Conservation (phyloP, 2,888 invertebrate species). For the Euclidia mi region DNA sequence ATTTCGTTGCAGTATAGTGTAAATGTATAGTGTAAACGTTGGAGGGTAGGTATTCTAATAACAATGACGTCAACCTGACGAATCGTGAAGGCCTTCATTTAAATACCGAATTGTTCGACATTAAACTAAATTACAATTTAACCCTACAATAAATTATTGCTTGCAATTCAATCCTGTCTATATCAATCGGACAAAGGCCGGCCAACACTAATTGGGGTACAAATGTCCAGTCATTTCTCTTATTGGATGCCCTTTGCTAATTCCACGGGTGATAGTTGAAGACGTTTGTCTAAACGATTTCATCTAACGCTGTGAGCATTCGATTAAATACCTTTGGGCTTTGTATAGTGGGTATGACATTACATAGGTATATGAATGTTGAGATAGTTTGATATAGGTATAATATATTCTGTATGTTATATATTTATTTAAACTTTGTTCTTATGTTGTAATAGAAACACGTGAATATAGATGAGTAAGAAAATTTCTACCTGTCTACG, state of each 20-base stretch:
- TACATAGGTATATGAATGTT: too few relatives aligned
- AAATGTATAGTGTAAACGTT: conserved; percentile 12
- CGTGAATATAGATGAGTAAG: too few relatives aligned
- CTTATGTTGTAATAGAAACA: too few relatives aligned
- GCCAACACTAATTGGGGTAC: conserved; percentile 60
- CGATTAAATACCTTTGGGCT: conserved; percentile 36
- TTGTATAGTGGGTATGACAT: too few relatives aligned
- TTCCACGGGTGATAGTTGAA: conserved; percentile 50
- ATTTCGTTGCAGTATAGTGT: conserved; percentile 22
- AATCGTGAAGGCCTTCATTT: conserved; percentile 12
- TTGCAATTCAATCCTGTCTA: conserved; percentile 40
- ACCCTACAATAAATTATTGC: conserved; percentile 51
- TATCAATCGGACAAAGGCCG: conserved; percentile 49
- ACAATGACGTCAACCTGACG: neutral
- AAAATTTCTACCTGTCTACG: too few relatives aligned
- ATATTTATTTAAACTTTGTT: too few relatives aligned
- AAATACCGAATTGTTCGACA: conserved; percentile 33
- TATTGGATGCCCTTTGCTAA: conserved; percentile 65
- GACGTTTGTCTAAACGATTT: conserved; percentile 38
- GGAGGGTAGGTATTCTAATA: conserved; percentile 3
- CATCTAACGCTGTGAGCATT: conserved; percentile 37
- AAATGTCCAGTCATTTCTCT: conserved; percentile 69
- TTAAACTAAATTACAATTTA: conserved; percentile 33
- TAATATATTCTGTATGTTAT: too few relatives aligned
- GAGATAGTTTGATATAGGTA: too few relatives aligned